phyloP scores from a whole-genome alignment of 2,888 invertebrate genomes.

The Physocephala rufipes region DNA sequence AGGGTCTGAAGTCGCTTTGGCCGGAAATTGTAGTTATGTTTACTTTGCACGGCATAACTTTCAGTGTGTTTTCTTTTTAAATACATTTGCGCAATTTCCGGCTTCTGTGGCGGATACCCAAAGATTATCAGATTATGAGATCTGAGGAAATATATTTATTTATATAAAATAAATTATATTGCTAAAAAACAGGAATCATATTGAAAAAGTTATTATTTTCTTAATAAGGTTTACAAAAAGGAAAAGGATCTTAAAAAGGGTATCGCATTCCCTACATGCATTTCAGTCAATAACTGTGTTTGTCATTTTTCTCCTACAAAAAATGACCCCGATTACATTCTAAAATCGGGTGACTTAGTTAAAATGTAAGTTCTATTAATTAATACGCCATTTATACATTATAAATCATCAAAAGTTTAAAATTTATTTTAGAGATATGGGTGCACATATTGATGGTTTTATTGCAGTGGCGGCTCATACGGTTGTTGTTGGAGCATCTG shows the following conservation, averaged over 20 bases:
- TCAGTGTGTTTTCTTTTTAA: conserved; percentile 37
- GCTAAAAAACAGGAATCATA: not conserved
- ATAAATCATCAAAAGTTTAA: too few relatives aligned
- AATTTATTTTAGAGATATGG: conserved; percentile 81
- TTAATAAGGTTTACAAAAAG: conserved; percentile 90
- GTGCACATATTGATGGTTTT: conserved; percentile 98
- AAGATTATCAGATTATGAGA: conserved; percentile 67
- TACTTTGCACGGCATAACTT: conserved; percentile 34
- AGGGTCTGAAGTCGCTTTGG: conserved; percentile 52
- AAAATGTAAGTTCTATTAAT: conserved; percentile 84
- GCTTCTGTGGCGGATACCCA: conserved; percentile 49
- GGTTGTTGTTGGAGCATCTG: conserved; percentile 82
- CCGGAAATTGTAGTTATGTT: conserved; percentile 44
- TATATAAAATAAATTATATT: not conserved
- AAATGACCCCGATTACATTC: conserved; percentile 85
- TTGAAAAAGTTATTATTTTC: conserved; percentile 1
- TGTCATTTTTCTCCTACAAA: conserved; percentile 98
- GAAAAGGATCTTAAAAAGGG: conserved; percentile 98
- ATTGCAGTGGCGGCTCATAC: conserved; percentile 98
- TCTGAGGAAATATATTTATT: conserved; percentile 57
- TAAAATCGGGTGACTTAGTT: conserved; percentile 93
- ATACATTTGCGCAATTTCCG: conserved; percentile 44
- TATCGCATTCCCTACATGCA: conserved; percentile 98
- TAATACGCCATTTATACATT: too few relatives aligned
- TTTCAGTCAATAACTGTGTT: conserved; percentile 98